Conservation (phyloP, 2,888 invertebrate species). For the Oxytorus armatus region DNA sequence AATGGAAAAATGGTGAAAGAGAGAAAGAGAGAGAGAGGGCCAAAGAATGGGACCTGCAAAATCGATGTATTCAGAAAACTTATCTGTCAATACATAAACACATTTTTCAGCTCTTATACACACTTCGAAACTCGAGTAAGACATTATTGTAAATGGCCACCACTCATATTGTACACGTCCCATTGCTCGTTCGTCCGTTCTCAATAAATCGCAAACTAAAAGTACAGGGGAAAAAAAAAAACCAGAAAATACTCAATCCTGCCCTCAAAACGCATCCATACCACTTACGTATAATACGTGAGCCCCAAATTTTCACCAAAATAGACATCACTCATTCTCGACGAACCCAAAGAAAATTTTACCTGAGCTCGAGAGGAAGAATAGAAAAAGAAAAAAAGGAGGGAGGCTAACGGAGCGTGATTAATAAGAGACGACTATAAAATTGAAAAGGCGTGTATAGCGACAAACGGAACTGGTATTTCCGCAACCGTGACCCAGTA, state of each 20-base stretch:
- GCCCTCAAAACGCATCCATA: background rate
- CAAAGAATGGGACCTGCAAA: constrained; percentile 4
- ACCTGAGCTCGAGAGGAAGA: constrained; percentile 32
- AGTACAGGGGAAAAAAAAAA: background rate
- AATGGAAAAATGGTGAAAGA: background rate
- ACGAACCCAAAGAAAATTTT: constrained; percentile 23
- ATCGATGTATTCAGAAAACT: constrained; percentile 27
- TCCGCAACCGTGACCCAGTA: constrained; percentile 47
- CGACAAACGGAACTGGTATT: constrained; percentile 43
- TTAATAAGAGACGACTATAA: background rate
- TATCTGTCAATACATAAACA: background rate
- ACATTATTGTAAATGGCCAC: constrained; percentile 31
- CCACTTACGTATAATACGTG: background rate
- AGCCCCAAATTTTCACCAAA: constrained; percentile 10
- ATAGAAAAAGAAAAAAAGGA: constrained; percentile 4
- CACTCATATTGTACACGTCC: background rate
- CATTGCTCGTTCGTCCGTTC: constrained; percentile 25
- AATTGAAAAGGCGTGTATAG: constrained; percentile 40
- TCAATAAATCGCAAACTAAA: constrained; percentile 1
- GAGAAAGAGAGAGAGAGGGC: no score
- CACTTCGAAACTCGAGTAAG: constrained; percentile 8
- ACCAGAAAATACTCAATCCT: constrained; percentile 1
- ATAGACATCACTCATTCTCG: constrained; percentile 20
- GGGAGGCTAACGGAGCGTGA: background rate
- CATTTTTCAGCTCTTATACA: background rate